These are phyloP conservation scores for Chroicocephalus ridibundus DNA, from an alignment of 2,113 vertebrate genomes.

Conservation along the genomic window DNA sequence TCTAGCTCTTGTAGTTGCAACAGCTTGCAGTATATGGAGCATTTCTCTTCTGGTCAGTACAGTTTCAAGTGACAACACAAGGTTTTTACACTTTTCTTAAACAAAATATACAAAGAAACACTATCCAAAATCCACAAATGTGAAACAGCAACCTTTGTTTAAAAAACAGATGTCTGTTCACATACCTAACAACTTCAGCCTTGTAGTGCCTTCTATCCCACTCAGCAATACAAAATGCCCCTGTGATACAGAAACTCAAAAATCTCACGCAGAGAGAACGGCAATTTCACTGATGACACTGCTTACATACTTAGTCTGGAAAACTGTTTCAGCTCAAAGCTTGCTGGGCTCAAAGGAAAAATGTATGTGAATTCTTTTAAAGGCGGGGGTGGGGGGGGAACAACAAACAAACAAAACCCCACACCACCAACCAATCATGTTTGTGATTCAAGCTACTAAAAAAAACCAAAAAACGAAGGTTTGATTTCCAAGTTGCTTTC, in stretches of 20 bases:
- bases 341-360: not conserved
- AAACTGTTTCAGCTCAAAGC: not conserved
- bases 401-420: not conserved
- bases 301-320: not conserved
- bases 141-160: not conserved
- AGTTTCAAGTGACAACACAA: not conserved
- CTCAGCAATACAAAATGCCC: not conserved
- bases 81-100: not conserved
- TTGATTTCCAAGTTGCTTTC: not conserved
- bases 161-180: not conserved
- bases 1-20: not conserved
- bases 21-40: not conserved
- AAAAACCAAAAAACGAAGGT: not conserved
- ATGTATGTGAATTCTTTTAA: not conserved
- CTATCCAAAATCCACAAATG: not conserved
- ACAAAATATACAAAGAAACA: not conserved
- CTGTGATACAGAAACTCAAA: not conserved
- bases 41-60: not conserved
- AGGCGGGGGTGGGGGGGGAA: not conserved
- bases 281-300: not conserved
- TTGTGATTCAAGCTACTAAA: not conserved
- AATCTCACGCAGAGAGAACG: not conserved
- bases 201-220: not conserved
- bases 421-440: not conserved
- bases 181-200: not conserved